Conservation (phyloP, 2,888 invertebrate genomes). For the Cerastis leucographa region DNA sequence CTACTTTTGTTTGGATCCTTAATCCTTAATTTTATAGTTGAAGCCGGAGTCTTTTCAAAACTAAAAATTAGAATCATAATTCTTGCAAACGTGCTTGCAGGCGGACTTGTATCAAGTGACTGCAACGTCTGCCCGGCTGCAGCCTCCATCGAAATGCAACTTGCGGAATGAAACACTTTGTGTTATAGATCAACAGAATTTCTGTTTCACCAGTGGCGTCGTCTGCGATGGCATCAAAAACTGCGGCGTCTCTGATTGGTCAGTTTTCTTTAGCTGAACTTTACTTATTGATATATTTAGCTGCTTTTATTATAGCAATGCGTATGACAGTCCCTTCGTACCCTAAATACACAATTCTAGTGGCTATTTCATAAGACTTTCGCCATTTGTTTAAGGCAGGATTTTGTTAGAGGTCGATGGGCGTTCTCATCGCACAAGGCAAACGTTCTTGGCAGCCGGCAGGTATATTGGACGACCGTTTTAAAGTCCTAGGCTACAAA, state of each 20-base stretch:
- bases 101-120: slow-evolving; percentile 84
- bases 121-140: slow-evolving; percentile 76
- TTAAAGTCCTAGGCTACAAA: too few relatives aligned
- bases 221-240: slow-evolving; percentile 87
- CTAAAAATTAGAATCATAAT: too few relatives aligned
- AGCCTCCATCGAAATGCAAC: slow-evolving; percentile 68
- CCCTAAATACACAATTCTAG: neutral
- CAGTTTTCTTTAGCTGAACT: slow-evolving; percentile 13
- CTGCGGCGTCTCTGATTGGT: slow-evolving; percentile 86
- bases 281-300: neutral
- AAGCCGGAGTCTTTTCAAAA: too few relatives aligned
- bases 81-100: slow-evolving; percentile 66
- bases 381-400: neutral
- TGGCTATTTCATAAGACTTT: too few relatives aligned
- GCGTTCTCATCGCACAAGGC: neutral
- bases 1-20: too few relatives aligned
- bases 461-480: neutral
- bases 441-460: neutral
- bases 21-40: too few relatives aligned
- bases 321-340: neutral
- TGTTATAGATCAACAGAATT: slow-evolving; percentile 67
- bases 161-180: slow-evolving; percentile 79
- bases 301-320: neutral
- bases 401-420: neutral
- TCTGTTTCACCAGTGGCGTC: slow-evolving; percentile 84